phyloP scores from a whole-genome alignment of 2,113 vertebrate species.

The Eira barbara region DNA sequence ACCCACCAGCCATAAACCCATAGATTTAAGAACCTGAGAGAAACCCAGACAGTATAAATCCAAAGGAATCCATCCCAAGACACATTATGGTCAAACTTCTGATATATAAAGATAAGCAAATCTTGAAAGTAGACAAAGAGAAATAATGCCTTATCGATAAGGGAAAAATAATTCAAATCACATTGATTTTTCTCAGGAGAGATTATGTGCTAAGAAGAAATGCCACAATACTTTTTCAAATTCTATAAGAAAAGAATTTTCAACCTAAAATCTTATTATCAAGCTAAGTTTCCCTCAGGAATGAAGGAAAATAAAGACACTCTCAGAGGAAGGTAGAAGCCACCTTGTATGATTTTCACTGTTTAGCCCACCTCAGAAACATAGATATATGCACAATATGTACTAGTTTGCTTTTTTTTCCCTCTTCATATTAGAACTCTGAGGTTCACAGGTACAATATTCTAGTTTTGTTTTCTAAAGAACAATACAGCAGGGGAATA shows the following conservation, averaged over 20 bases:
- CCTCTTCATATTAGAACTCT: neutral
- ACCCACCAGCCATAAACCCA: neutral
- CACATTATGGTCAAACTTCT: neutral
- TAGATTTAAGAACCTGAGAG: neutral
- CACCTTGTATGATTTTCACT: neutral
- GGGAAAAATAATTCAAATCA: neutral
- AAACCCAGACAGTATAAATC: neutral
- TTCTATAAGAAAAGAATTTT: neutral
- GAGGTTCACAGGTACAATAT: neutral
- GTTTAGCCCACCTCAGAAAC: neutral
- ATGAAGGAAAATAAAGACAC: neutral
- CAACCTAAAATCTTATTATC: neutral
- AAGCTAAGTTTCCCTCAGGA: neutral
- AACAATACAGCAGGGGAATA: neutral
- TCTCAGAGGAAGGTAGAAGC: neutral
- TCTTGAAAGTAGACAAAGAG: neutral
- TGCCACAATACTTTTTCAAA: neutral
- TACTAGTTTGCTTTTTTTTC: neutral
- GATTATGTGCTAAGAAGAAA: neutral
- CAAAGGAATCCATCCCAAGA: neutral
- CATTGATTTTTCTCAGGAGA: neutral
- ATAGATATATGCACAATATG: neutral
- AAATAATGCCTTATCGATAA: neutral
- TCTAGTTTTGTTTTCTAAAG: neutral
- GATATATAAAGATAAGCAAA: neutral